Evolutionary conservation across 2,797 vertebrate genomes (phyloP).

Genomic region (Lerista edwardsae): DNA sequence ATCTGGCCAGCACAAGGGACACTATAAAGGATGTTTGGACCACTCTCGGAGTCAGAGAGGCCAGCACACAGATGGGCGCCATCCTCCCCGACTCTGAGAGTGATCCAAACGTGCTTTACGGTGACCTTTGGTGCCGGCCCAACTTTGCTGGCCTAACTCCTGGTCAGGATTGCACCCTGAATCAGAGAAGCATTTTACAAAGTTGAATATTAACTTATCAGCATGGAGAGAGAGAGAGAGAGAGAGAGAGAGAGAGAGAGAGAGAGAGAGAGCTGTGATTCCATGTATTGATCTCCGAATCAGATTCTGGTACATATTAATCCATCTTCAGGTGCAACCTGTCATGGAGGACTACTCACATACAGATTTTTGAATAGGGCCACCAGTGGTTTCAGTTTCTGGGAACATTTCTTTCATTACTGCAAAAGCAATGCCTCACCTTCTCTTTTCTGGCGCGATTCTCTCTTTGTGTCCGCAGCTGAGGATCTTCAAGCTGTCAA

Average conservation of each 20-base stretch:
- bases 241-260: no score
- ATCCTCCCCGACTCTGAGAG: no score
- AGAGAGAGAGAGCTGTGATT: background rate
- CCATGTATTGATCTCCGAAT: background rate
- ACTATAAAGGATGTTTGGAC: no score
- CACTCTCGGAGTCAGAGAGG: no score
- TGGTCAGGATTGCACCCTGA: no score
- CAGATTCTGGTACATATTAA: background rate
- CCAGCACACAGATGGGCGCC: no score
- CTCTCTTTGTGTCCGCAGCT: slow-evolving; percentile 65
- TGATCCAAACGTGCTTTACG: no score
- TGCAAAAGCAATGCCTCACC: background rate
- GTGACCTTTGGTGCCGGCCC: no score
- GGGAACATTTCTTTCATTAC: background rate
- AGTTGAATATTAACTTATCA: no score
- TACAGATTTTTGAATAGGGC: background rate
- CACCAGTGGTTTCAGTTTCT: background rate
- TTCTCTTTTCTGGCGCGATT: background rate
- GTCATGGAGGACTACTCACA: background rate
- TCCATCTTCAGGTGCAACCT: background rate
- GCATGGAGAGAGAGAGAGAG: no score
- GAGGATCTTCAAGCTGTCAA: slow-evolving; percentile 80
- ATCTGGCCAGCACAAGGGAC: no score
- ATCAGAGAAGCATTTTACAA: background rate
- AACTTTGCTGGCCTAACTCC: no score